Base-by-base conservation (phyloP, 2,888 invertebrate genomes). In the Venusia cambrica region DNA sequence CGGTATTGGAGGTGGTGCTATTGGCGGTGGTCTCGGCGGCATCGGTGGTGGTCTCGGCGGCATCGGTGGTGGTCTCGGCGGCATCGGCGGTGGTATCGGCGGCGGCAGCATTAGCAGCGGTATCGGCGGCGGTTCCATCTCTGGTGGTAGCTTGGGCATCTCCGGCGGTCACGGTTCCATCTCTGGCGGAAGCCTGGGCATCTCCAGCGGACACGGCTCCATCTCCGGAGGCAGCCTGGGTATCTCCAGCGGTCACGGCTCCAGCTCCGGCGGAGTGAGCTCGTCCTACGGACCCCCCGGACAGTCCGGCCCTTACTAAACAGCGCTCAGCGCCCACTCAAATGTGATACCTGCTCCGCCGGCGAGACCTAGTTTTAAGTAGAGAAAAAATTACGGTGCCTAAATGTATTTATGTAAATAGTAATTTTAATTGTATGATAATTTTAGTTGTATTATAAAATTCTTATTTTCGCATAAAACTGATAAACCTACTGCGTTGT, bases 241-340 rank as follows among this genome's bases (percentile, higher is more conserved):
- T 43, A n/a, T n/a, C n/a, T n/a, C n/a, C n/a, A n/a, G 58, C 27
- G 73, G 62, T 25, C 70, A 68, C 14, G 60, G 62, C 33, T 52
- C 54, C 45, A 58, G 62, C 54, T 67, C 66, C 31, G 68, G 64
- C 15, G 77, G 78, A 38, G 89, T 89, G 61, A 89, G 89, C 87
- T 66, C 87, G 57, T 89, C 84, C 48, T 92, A 92, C 79, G 92
- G 92, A 43, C 87, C 91, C 62, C 92, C 92, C 62, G 90, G 89
- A 46, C 90, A 88, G 62, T 91, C 92, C 63, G 92, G 92, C 66
- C 92, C 92, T 48, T 92, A 92, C 73, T 89, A 90, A 75, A 62
- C 51, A 51, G 62, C 65, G 72, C 74, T 45, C 36, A 42, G 25
- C 44, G 73, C 73, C 65, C 69, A 61, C 67, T 31, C 3, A 66